Percentiles rank a stretch among this genome's conserved stretches.
Evolutionary conservation across 2,797 vertebrate genomes (phyloP).

Genomic region (Lagocephalus sceleratus): DNA sequence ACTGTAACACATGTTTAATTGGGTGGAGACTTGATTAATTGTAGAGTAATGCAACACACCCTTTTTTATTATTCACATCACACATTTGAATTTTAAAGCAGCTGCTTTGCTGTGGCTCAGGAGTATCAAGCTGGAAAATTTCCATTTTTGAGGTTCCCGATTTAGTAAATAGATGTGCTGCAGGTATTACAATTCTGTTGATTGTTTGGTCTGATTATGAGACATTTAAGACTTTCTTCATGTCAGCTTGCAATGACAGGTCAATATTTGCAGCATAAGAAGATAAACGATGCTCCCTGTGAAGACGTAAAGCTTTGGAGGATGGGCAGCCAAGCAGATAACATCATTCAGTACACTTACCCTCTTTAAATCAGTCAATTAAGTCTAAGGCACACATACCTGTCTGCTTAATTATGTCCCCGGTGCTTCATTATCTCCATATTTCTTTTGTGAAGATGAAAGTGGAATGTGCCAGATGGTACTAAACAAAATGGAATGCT

Average conservation of each 20-base stretch:
- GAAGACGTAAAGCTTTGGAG: constrained; percentile 20
- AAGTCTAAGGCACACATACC: constrained; percentile 66
- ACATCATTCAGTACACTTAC: constrained; percentile 52
- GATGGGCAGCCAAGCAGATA: constrained; percentile 54
- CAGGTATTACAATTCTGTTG: background rate
- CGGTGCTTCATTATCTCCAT: constrained; percentile 69
- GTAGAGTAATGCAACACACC: constrained; percentile 24
- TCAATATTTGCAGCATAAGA: constrained; percentile 28
- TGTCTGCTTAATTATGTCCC: constrained; percentile 71
- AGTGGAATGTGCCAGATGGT: constrained; percentile 42
- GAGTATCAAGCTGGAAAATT: constrained; percentile 16
- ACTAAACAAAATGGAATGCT: constrained; percentile 9
- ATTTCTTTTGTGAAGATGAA: constrained; percentile 52
- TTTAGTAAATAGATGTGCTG: constrained; percentile 20
- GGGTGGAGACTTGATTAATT: constrained; percentile 45
- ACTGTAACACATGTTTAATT: constrained; percentile 41
- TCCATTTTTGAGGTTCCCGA: constrained; percentile 32
- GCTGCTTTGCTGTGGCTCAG: constrained; percentile 1
- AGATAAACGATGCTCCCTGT: constrained; percentile 45
- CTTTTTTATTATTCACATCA: constrained; percentile 32
- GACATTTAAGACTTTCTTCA: constrained; percentile 35
- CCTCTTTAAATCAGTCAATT: constrained; percentile 70
- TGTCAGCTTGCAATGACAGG: constrained; percentile 8
- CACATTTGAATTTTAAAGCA: constrained; percentile 32
- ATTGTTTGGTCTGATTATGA: constrained; percentile 13